These are phyloP conservation scores for Aviceda subcristata DNA, from an alignment of 2,113 vertebrate species.

Conservation along the genomic window DNA sequence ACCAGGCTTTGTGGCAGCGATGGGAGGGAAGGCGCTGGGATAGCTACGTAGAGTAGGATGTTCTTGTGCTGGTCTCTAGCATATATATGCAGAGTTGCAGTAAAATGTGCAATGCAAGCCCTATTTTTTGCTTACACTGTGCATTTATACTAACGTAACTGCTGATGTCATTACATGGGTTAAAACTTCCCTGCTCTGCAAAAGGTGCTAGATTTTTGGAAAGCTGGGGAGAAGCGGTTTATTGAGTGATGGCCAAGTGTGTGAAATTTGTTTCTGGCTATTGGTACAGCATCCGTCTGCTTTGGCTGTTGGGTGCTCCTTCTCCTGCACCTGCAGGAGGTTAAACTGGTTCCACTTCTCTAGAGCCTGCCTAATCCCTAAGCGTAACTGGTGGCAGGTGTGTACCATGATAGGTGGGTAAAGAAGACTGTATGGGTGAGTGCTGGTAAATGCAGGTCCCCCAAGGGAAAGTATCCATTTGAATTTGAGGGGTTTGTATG, in stretches of 20 bases:
- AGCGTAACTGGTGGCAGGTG: background rate
- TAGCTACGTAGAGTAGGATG: background rate
- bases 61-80: background rate
- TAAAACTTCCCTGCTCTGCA: background rate
- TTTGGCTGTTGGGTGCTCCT: background rate
- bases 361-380: background rate
- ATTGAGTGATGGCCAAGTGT: background rate
- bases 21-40: background rate
- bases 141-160: background rate
- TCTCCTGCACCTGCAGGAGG: background rate
- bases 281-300: background rate
- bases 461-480: background rate
- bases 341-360: background rate
- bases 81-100: rapidly evolving
- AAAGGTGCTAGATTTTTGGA: background rate
- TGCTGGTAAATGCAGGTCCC: background rate
- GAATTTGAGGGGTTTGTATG: background rate
- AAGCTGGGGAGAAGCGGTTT: background rate
- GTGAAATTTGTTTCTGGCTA: background rate
- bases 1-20: background rate
- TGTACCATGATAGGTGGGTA: rapidly evolving
- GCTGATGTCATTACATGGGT: rapidly evolving
- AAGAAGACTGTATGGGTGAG: background rate
- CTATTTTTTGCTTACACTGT: background rate
- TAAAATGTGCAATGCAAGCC: background rate